A percentile compares a stretch with the other conserved stretches of the same genome.
These are phyloP conservation scores for Alitta virens DNA, from an alignment of 2,888 invertebrate species.

Conservation along the genomic window DNA sequence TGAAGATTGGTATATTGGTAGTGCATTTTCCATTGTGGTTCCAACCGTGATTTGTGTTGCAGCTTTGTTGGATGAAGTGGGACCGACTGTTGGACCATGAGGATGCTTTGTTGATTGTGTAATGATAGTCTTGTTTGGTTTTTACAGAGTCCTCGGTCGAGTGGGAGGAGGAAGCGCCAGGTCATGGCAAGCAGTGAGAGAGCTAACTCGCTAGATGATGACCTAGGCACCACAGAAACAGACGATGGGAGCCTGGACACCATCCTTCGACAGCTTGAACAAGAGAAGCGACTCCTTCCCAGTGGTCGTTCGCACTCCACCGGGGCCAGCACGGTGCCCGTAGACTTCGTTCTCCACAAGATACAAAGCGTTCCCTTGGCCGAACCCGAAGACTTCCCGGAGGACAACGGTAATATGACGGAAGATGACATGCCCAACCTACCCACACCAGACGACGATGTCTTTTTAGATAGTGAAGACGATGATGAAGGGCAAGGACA, in stretches of 20 bases:
- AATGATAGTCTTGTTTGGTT: no score
- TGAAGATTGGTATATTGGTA: no score
- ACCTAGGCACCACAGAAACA: slow-evolving; percentile 6
- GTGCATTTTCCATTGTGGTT: no score
- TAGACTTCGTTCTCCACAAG: no score
- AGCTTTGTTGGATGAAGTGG: no score
- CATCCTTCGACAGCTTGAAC: slow-evolving; percentile 13
- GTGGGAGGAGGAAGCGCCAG: slow-evolving; percentile 5
- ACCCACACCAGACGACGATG: slow-evolving; percentile 10
- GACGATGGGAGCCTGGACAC: slow-evolving; percentile 16
- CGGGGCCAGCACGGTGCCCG: background rate
- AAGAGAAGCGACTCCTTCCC: slow-evolving; percentile 4
- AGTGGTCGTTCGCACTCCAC: background rate
- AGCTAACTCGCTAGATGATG: slow-evolving; percentile 7
- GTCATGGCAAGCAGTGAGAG: slow-evolving; percentile 14
- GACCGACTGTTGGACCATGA: no score
- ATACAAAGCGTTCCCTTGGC: slow-evolving; percentile 25
- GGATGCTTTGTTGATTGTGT: no score
- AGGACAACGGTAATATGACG: slow-evolving; percentile 19
- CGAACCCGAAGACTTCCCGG: slow-evolving; percentile 27
- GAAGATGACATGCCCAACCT: slow-evolving; percentile 15
- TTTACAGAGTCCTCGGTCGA: no score
- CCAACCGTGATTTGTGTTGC: no score
- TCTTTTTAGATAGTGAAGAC: slow-evolving; percentile 5
- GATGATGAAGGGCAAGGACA: background rate